Conservation (phyloP, 2,113 vertebrate genomes). For the Stigmatopora argus region DNA sequence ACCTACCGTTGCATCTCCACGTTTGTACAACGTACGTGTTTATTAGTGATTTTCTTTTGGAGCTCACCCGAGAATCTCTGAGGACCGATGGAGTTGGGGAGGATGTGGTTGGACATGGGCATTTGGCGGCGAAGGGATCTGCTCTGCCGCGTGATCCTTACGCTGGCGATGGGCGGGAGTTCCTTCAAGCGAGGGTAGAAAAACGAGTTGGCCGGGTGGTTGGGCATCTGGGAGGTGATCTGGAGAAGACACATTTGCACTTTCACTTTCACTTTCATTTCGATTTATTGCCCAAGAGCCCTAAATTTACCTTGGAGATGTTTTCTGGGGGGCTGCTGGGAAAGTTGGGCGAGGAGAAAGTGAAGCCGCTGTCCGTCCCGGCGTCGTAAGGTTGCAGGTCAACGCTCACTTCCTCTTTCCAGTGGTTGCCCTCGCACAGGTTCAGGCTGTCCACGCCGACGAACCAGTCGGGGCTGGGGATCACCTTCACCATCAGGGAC, state of each 20-base stretch:
- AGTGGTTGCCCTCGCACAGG: conserved; percentile 67
- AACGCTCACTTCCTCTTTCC: conserved; percentile 71
- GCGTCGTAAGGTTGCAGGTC: conserved; percentile 74
- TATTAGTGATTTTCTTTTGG: not conserved
- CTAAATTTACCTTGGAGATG: conserved; percentile 62
- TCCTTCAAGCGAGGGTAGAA: conserved; percentile 71
- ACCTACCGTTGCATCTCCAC: not conserved
- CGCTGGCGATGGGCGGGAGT: conserved; percentile 69
- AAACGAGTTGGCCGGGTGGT: conserved; percentile 76
- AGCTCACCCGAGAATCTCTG: conserved; percentile 63
- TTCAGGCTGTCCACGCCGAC: conserved; percentile 70
- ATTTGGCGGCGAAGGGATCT: conserved; percentile 52
- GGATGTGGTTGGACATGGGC: conserved; percentile 71
- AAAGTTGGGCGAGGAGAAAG: conserved; percentile 77
- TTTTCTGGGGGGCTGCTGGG: conserved; percentile 69
- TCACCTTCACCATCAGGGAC: conserved; percentile 74
- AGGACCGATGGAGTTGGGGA: conserved; percentile 62
- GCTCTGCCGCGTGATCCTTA: conserved; percentile 60
- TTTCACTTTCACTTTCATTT: conserved; percentile 23
- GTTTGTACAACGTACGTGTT: not conserved
- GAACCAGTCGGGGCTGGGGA: conserved; percentile 79
- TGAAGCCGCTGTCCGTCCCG: conserved; percentile 76
- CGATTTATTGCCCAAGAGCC: no score
- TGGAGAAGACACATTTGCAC: conserved; percentile 21
- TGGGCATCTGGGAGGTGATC: conserved; percentile 76